A percentile compares a stretch with the other conserved stretches of the same genome.
Conservation (phyloP, 2,797 vertebrate species). For the Alosa sapidissima region DNA sequence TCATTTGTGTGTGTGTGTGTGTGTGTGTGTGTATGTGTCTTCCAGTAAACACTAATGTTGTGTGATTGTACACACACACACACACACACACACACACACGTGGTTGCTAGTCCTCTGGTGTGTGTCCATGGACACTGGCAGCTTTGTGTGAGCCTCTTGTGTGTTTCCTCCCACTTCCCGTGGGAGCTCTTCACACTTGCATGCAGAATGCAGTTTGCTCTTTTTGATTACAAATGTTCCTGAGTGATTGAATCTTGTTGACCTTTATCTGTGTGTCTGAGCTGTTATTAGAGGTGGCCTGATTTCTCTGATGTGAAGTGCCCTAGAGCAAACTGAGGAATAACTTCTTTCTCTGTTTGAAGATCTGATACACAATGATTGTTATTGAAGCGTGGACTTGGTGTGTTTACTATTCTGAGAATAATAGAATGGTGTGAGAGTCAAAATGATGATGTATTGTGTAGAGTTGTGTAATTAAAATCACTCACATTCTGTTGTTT, state of each 20-base stretch:
- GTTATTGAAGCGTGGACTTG: neutral
- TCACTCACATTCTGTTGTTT: neutral
- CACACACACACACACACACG: neutral
- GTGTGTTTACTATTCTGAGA: neutral
- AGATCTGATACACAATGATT: neutral
- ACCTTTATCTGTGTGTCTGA: neutral
- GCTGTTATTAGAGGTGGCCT: neutral
- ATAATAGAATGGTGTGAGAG: too few species aligned
- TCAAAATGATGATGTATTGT: neutral
- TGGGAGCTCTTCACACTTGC: neutral
- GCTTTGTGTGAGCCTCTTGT: neutral
- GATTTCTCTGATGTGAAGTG: neutral
- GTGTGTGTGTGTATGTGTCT: neutral
- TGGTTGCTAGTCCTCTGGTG: neutral
- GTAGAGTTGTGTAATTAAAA: neutral
- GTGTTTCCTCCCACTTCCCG: neutral
- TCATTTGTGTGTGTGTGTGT: constrained; percentile 50
- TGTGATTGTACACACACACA: neutral
- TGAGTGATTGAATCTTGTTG: neutral
- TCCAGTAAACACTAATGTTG: neutral
- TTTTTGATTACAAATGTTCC: neutral
- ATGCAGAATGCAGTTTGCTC: neutral
- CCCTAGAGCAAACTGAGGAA: neutral
- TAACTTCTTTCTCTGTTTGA: neutral
- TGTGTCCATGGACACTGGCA: neutral